phyloP scores from a whole-genome alignment of 2,888 invertebrate species.

The Noctua janthe region DNA sequence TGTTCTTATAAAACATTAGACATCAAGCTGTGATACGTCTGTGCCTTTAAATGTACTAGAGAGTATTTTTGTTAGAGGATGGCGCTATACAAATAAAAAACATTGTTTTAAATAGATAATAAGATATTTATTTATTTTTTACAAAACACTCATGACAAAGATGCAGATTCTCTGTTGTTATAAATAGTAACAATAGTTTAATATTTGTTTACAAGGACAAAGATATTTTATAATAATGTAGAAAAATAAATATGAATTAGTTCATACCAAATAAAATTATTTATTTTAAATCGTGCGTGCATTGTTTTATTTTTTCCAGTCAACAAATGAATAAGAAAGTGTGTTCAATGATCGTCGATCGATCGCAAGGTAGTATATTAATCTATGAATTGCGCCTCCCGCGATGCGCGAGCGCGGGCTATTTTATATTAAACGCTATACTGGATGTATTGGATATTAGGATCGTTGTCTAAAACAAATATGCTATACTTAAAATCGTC shows the following conservation, averaged over 20 bases:
- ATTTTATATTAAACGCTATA: too few relatives aligned
- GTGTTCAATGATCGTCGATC: not conserved
- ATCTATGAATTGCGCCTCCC: too few relatives aligned
- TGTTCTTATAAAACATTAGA: constrained; percentile 78
- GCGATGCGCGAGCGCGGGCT: too few relatives aligned
- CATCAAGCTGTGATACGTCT: constrained; percentile 89
- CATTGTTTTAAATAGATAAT: constrained; percentile 70
- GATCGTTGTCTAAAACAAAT: too few relatives aligned
- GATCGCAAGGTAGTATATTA: too few relatives aligned
- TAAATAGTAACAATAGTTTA: constrained; percentile 58
- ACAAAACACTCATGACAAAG: constrained; percentile 64
- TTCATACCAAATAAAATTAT: constrained; percentile 82
- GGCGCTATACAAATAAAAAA: constrained; percentile 82
- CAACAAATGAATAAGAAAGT: not conserved
- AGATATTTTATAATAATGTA: constrained; percentile 65
- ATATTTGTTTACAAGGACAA: constrained; percentile 53
- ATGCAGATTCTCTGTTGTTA: constrained; percentile 61
- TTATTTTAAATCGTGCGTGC: constrained; percentile 71
- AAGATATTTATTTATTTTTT: constrained; percentile 78
- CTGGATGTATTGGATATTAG: too few relatives aligned
- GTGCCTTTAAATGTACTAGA: constrained; percentile 85
- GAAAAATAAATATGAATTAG: constrained; percentile 70
- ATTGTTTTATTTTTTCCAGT: constrained; percentile 37
- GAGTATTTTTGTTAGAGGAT: constrained; percentile 77
- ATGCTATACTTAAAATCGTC: too few relatives aligned